Evolutionary conservation across 2,888 invertebrate genomes (phyloP).

Genomic region (Entomobrya multifasciata): DNA sequence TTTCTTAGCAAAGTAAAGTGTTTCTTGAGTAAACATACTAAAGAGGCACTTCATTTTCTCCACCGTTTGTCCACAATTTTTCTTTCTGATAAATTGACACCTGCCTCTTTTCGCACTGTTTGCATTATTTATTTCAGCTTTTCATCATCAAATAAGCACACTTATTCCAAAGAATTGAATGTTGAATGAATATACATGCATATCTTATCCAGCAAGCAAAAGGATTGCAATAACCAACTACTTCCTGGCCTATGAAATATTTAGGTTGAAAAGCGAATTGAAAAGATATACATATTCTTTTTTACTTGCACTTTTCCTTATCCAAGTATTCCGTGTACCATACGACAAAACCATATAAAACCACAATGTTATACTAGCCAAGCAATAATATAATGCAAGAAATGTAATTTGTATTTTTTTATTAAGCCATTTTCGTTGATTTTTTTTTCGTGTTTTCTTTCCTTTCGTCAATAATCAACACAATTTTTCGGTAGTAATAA

Average conservation of each 20-base stretch:
- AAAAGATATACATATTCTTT: too few relatives aligned
- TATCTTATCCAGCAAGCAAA: background rate
- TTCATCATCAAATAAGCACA: background rate
- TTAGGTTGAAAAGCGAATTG: too few relatives aligned
- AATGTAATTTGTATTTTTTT: too few relatives aligned
- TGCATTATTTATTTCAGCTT: constrained; percentile 67
- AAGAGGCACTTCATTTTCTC: constrained; percentile 31
- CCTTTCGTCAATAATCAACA: background rate
- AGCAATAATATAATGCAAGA: too few relatives aligned
- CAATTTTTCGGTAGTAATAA: constrained; percentile 1
- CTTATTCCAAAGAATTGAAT: background rate
- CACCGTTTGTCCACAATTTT: background rate
- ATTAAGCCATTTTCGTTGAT: too few relatives aligned
- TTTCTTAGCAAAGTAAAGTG: constrained; percentile 47
- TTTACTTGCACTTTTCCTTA: too few relatives aligned
- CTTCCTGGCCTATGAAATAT: too few relatives aligned
- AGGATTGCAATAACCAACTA: too few relatives aligned
- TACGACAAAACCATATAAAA: too few relatives aligned
- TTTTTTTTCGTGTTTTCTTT: background rate
- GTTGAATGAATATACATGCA: background rate
- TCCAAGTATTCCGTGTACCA: too few relatives aligned
- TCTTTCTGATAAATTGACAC: constrained; percentile 70
- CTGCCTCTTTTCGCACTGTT: constrained; percentile 70
- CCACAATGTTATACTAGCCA: too few relatives aligned
- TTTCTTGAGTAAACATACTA: constrained; percentile 40